phyloP scores from a whole-genome alignment of 2,113 vertebrate species.

The Microtus richardsoni region DNA sequence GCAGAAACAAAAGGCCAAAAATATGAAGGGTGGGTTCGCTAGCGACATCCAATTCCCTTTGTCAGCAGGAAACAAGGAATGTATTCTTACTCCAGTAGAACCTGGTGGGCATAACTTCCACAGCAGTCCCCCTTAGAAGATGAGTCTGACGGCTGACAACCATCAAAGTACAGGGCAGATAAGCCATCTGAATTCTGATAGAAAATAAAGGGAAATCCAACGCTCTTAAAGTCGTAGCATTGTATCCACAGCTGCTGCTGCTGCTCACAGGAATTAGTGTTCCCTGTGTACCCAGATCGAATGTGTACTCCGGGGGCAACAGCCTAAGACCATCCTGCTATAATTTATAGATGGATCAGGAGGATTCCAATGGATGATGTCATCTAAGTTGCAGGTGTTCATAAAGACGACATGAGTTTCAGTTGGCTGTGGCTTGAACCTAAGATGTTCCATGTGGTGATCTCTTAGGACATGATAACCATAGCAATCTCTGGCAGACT shows the following conservation, averaged over 20 bases:
- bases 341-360: slow-evolving; percentile 85
- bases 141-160: slow-evolving; percentile 81
- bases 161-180: slow-evolving; percentile 69
- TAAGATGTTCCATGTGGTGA: slow-evolving; percentile 19
- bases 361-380: slow-evolving; percentile 80
- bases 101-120: slow-evolving; percentile 62
- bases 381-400: slow-evolving; percentile 84
- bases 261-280: slow-evolving; percentile 82
- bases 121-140: slow-evolving; percentile 71
- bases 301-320: slow-evolving; percentile 79
- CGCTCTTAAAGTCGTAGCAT: slow-evolving; percentile 79
- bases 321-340: slow-evolving; percentile 77
- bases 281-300: slow-evolving; percentile 84
- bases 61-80: slow-evolving; percentile 61
- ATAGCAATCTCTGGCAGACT: not conserved
- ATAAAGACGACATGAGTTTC: slow-evolving; percentile 67
- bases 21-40: slow-evolving; percentile 56
- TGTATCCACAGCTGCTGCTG: slow-evolving; percentile 87
- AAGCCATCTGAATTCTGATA: slow-evolving; percentile 78
- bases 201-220: slow-evolving; percentile 82
- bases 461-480: not conserved
- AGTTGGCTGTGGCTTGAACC: slow-evolving; percentile 43
- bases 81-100: slow-evolving; percentile 5
- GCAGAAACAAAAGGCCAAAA: slow-evolving; percentile 45
- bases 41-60: slow-evolving; percentile 55